phyloP scores from a whole-genome alignment of 2,113 vertebrate species.

The Phaethon lepturus region DNA sequence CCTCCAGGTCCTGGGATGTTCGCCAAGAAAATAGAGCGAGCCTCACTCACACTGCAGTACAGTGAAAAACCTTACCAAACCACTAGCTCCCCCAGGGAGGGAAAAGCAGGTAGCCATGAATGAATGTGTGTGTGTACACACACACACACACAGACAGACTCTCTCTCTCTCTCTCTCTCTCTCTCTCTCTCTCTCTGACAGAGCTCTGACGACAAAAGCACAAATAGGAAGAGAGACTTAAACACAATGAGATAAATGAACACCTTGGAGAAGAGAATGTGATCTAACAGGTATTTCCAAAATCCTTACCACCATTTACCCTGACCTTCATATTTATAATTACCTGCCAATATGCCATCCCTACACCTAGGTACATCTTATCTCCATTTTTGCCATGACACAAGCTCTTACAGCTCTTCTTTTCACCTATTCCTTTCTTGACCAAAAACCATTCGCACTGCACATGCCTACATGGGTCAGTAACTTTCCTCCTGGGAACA shows the following conservation, averaged over 20 bases:
- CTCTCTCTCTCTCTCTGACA: no score
- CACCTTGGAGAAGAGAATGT: neutral
- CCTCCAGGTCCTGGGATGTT: neutral
- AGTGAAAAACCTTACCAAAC: neutral
- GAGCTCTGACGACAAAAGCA: neutral
- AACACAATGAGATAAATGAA: neutral
- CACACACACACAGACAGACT: rapidly evolving
- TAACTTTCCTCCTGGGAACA: neutral
- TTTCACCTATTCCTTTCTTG: neutral
- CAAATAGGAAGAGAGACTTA: neutral
- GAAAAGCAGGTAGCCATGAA: neutral
- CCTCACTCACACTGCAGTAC: no score
- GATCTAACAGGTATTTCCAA: constrained; percentile 43
- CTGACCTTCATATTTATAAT: neutral
- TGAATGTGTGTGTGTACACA: rapidly evolving
- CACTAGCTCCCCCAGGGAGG: neutral
- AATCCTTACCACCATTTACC: neutral
- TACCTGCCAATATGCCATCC: neutral
- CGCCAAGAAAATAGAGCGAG: neutral
- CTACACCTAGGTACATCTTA: neutral
- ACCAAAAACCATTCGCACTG: neutral
- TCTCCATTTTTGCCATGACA: neutral
- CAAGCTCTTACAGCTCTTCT: neutral
- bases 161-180: no score
- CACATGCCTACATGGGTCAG: neutral